Evolutionary conservation across 2,888 invertebrate genomes (phyloP).

Genomic region (Dryobotodes eremita): DNA sequence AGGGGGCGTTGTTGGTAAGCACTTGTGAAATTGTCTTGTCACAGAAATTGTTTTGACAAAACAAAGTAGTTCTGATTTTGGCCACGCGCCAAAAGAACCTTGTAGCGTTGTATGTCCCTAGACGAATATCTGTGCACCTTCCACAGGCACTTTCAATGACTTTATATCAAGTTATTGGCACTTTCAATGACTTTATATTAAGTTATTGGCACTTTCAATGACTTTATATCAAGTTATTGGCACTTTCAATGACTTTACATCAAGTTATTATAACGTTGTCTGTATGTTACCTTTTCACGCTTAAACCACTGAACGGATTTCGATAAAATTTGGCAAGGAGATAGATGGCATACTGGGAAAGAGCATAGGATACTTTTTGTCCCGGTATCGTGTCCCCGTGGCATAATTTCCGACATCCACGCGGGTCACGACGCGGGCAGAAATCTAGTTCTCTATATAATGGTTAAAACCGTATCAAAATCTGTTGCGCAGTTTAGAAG

Average conservation of each 20-base stretch:
- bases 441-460: not conserved
- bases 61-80: not conserved
- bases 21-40: not conserved
- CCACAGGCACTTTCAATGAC: not conserved
- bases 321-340: too few species aligned
- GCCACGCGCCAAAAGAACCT: not conserved
- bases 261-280: too few species aligned
- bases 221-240: too few species aligned
- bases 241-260: too few species aligned
- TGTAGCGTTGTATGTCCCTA: not conserved
- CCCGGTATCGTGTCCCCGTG: too few species aligned
- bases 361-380: too few species aligned
- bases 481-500: not conserved
- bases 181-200: not conserved
- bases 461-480: not conserved
- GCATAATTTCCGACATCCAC: too few species aligned
- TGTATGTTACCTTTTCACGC: too few species aligned
- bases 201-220: too few species aligned
- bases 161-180: not conserved
- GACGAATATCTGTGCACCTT: not conserved
- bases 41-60: not conserved
- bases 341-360: too few species aligned
- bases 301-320: too few species aligned
- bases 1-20: not conserved
- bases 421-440: too few species aligned